phyloP scores from a whole-genome alignment of 2,888 invertebrate genomes.

The Spialia ferax region DNA sequence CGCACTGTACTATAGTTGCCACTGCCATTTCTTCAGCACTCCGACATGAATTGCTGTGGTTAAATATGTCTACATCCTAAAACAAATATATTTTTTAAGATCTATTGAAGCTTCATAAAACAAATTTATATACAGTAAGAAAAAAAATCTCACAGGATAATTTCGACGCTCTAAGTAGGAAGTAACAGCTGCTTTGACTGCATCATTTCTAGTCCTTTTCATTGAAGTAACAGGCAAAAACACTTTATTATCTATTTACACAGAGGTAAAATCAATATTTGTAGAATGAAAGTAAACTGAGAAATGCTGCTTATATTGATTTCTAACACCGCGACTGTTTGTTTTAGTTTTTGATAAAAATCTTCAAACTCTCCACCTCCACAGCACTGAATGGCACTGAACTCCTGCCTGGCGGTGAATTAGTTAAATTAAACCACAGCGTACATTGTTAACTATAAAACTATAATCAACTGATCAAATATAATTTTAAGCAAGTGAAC shows the following conservation, averaged over 20 bases:
- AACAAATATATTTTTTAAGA: conserved; percentile 45
- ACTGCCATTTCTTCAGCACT: conserved; percentile 90
- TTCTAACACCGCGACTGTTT: too few relatives aligned
- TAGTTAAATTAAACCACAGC: too few relatives aligned
- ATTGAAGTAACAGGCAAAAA: conserved; percentile 57
- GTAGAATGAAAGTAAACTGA: neutral
- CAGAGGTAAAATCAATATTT: neutral
- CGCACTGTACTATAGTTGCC: conserved; percentile 89
- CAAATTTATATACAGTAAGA: neutral
- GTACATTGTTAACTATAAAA: too few relatives aligned
- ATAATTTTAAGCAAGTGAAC: too few relatives aligned
- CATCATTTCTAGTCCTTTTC: conserved; percentile 89
- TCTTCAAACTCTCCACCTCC: too few relatives aligned
- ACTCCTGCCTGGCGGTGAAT: too few relatives aligned
- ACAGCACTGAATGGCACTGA: too few relatives aligned
- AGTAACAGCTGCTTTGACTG: conserved; percentile 88
- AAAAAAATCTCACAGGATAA: conserved; percentile 84
- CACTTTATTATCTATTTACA: neutral
- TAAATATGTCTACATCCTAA: conserved; percentile 88
- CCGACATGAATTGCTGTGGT: conserved; percentile 86
- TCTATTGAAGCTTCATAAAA: conserved; percentile 11
- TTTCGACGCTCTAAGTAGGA: conserved; percentile 90
- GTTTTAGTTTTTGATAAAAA: too few relatives aligned
- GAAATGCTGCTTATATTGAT: neutral
- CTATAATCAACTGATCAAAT: too few relatives aligned